Evolutionary conservation across 2,113 vertebrate species (phyloP).

Genomic region (Verasper variegatus): DNA sequence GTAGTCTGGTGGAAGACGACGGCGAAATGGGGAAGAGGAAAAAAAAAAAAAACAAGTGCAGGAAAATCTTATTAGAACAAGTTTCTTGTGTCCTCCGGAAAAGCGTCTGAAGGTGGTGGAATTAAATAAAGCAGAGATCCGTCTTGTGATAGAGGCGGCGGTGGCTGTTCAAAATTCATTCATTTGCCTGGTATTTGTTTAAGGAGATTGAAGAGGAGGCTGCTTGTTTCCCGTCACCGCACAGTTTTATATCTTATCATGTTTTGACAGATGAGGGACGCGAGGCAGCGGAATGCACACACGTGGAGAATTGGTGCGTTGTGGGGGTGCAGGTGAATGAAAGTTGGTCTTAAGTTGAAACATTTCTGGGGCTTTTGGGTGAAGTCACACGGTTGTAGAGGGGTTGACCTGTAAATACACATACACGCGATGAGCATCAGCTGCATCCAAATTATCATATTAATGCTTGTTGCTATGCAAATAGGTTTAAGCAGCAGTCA

Average conservation of each 20-base stretch:
- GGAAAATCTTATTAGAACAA: slow-evolving; percentile 69
- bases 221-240: slow-evolving; percentile 66
- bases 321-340: slow-evolving; percentile 33
- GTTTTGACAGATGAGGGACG: slow-evolving; percentile 73
- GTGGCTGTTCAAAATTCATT: slow-evolving; percentile 80
- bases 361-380: slow-evolving; percentile 32
- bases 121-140: slow-evolving; percentile 74
- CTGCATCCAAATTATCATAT: neutral
- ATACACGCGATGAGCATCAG: neutral
- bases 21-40: slow-evolving; percentile 30
- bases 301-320: slow-evolving; percentile 52
- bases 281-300: slow-evolving; percentile 56
- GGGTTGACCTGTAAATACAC: neutral
- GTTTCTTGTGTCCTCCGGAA: slow-evolving; percentile 56
- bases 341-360: slow-evolving; percentile 46
- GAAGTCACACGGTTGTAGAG: neutral
- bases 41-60: slow-evolving; percentile 25
- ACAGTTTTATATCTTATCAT: slow-evolving; percentile 80
- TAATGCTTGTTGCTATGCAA: too few species aligned
- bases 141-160: slow-evolving; percentile 64
- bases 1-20: slow-evolving; percentile 40
- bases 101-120: slow-evolving; percentile 49
- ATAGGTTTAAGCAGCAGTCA: too few species aligned
- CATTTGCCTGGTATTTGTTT: slow-evolving; percentile 82
- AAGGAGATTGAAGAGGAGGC: slow-evolving; percentile 79